These are phyloP conservation scores for Marcusenius ussheri DNA, from an alignment of 2,113 vertebrate genomes.

Conservation along the genomic window DNA sequence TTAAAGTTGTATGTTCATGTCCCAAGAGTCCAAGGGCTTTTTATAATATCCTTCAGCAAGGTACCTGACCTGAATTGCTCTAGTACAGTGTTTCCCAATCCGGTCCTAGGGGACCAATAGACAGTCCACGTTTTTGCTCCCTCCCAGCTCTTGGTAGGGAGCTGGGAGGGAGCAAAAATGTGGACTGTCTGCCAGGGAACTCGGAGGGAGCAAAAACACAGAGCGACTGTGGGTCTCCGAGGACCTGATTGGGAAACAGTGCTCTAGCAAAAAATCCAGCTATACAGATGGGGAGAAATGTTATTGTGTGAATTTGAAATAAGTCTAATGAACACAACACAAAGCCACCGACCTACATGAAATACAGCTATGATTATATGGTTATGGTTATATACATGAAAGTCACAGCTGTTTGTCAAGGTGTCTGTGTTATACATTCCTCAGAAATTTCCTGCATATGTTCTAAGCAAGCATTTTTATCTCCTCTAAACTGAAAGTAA, in stretches of 20 bases:
- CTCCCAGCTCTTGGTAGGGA: not conserved
- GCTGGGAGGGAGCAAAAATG: not conserved
- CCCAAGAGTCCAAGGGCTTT: not conserved
- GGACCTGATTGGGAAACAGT: not conserved
- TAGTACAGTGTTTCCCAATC: not conserved
- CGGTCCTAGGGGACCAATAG: not conserved
- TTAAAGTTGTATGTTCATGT: not conserved
- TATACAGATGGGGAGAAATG: not conserved
- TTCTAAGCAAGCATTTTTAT: not conserved
- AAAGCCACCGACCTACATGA: not conserved
- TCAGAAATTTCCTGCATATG: not conserved
- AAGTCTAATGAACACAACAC: not conserved
- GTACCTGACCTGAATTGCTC: not conserved
- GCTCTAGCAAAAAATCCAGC: not conserved
- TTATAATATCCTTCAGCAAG: not conserved
- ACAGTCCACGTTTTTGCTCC: not conserved
- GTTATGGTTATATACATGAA: not conserved
- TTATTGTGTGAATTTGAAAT: not conserved
- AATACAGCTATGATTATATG: not conserved
- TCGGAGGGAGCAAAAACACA: not conserved
- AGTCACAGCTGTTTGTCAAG: not conserved
- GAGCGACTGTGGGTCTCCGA: not conserved
- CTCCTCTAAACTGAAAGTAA: not conserved
- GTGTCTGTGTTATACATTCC: not conserved
- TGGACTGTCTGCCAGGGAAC: not conserved